These are phyloP conservation scores for Caranx melampygus DNA, from an alignment of 2,113 vertebrate species.

Conservation along the genomic window DNA sequence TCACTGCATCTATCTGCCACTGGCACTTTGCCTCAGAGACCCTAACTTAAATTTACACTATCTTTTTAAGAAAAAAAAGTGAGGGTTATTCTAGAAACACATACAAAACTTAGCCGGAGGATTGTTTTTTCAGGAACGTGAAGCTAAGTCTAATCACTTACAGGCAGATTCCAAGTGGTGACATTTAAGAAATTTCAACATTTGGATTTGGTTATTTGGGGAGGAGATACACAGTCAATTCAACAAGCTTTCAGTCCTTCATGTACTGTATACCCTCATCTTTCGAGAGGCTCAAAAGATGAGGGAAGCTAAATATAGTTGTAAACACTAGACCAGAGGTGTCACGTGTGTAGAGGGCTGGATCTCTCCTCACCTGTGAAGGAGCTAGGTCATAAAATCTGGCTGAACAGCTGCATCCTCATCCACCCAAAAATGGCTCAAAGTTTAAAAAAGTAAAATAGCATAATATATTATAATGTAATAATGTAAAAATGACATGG, in stretches of 20 bases:
- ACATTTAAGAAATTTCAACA: neutral
- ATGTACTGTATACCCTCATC: too few relatives aligned
- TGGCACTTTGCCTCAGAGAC: slow-evolving; percentile 32
- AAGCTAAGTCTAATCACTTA: too few relatives aligned
- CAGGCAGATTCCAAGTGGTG: neutral
- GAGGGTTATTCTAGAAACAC: neutral
- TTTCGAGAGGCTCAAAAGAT: too few relatives aligned
- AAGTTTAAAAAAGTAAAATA: too few relatives aligned
- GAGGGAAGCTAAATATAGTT: too few relatives aligned
- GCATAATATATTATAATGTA: neutral
- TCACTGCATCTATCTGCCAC: slow-evolving; percentile 61
- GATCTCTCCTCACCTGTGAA: too few relatives aligned
- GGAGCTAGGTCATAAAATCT: too few relatives aligned
- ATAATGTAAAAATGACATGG: neutral
- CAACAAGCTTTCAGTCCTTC: neutral
- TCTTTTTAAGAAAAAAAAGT: neutral
- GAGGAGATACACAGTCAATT: neutral
- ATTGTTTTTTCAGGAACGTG: neutral
- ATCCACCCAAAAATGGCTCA: too few relatives aligned
- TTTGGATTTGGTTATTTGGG: too few relatives aligned
- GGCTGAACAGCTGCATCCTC: neutral
- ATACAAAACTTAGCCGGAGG: neutral
- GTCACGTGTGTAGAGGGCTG: too few relatives aligned
- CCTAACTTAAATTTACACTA: slow-evolving; percentile 18
- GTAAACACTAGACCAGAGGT: too few relatives aligned